A percentile compares a stretch with the other conserved stretches of the same genome.
Evolutionary conservation across 2,888 invertebrate species (phyloP).

Genomic region (Eristalinus sepulchralis): DNA sequence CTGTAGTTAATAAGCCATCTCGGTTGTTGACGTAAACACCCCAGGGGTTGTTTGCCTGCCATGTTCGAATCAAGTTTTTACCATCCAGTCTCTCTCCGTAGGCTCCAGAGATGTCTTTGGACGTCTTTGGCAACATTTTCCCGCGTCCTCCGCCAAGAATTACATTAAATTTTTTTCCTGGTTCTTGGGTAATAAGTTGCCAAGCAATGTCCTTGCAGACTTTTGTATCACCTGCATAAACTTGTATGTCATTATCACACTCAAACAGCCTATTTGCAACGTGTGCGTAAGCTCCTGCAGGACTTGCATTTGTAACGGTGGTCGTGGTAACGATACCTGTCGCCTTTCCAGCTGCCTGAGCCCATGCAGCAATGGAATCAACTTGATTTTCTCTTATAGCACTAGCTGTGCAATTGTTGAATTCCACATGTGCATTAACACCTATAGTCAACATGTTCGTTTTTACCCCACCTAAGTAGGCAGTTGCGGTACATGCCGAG

Average conservation of each 20-base stretch:
- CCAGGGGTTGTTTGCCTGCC: conserved; percentile 83
- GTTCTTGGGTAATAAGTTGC: conserved; percentile 86
- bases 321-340: conserved; percentile 89
- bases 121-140: conserved; percentile 84
- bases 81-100: conserved; percentile 84
- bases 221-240: conserved; percentile 57
- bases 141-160: conserved; percentile 90
- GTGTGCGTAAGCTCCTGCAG: conserved; percentile 85
- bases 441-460: conserved; percentile 86
- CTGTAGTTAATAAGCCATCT: conserved; percentile 82
- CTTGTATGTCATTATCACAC: conserved; percentile 83
- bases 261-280: conserved; percentile 87
- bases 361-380: conserved; percentile 86
- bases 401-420: conserved; percentile 85
- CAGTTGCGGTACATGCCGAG: conserved; percentile 83
- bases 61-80: conserved; percentile 85
- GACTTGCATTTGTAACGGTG: conserved; percentile 90
- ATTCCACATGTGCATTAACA: conserved; percentile 85
- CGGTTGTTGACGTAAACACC: conserved; percentile 84
- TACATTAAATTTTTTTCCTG: conserved; percentile 87
- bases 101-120: conserved; percentile 80
- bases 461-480: conserved; percentile 84
- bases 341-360: conserved; percentile 83
- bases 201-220: conserved; percentile 87
- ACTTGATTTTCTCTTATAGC: conserved; percentile 83